A percentile compares a stretch with the other conserved stretches of the same genome.
These are phyloP conservation scores for Blastomussa wellsi DNA, from an alignment of 92 coral and sea anemone genomes.

Conservation along the genomic window DNA sequence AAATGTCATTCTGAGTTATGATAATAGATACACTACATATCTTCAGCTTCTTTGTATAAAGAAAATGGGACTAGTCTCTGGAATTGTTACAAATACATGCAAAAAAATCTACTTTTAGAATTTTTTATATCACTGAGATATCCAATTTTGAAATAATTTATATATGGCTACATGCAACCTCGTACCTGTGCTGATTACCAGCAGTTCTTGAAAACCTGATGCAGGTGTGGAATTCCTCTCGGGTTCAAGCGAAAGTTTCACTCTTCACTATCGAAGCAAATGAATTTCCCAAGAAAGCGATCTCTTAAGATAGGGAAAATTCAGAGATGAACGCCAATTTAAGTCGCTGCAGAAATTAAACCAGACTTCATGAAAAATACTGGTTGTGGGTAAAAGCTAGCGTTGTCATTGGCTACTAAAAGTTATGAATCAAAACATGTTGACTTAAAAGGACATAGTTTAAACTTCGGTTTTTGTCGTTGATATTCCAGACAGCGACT, in stretches of 20 bases:
- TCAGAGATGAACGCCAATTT: conserved; percentile 4
- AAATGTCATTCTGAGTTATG: neutral
- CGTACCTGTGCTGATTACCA: neutral
- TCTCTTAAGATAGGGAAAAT: neutral
- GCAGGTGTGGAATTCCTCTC: neutral
- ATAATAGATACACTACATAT: neutral
- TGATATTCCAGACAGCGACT: neutral
- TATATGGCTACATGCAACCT: neutral
- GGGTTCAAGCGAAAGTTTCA: neutral
- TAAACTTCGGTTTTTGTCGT: neutral
- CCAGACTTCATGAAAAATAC: conserved; percentile 34
- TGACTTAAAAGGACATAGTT: neutral
- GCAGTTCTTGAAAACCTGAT: neutral
- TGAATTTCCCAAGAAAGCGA: neutral
- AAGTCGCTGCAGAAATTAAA: conserved; percentile 8
- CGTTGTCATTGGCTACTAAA: conserved; percentile 9
- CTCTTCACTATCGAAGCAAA: neutral
- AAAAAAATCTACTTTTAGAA: neutral
- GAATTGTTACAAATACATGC: neutral
- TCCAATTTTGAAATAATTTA: neutral
- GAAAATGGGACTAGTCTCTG: neutral
- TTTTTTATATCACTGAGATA: neutral
- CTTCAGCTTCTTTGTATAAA: neutral
- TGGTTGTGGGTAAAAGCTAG: conserved; percentile 40
- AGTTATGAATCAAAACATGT: conserved; percentile 14